Base-by-base conservation (phyloP, 2,113 vertebrate species). In the Gambusia holbrooki region DNA sequence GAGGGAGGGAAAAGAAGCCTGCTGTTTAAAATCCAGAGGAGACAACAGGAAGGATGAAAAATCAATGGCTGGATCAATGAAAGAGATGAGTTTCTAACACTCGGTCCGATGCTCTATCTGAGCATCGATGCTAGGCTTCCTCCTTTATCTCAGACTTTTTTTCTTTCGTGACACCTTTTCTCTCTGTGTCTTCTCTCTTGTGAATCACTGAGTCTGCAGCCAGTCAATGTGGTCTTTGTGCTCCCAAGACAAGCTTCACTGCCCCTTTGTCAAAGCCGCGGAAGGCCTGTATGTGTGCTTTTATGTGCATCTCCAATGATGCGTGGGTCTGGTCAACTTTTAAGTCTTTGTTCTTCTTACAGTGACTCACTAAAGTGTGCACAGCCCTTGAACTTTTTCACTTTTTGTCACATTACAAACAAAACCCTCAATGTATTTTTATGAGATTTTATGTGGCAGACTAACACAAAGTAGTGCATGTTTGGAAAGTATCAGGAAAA, bases 171-270 rank as follows among this genome's bases (percentile, higher is more conserved):
- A 73, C 62, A 67, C 71, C 75, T 68, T 82, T 77, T 84, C 54
- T 80, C 82, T 84, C 71, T 70, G 54, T 80, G 67, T 76, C 76
- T 74, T 61, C 79, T 89, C 71, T 85, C 87, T 88, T 77, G 86
- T 91, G 91, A 94, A 92, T 94, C 91, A 93, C 89, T 91, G 91
- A 93, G 93, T 94, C 92, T 93, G 92, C 92, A 92, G 90, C 87
- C 89, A 93, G 93, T 93, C 90, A 89, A 93, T 90, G 85, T 93
- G 88, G 89, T 92, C 90, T 94, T 94, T 94, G 93, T 93, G 87
- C 91, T 93, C 90, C 84, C 84, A 87, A 89, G 89, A 93, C 84
- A 93, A 92, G 90, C 92, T 92, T 81, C 91, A 89, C 85, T 92
- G 92, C 91, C 91, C 91, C 86, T 88, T 79, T 91, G 83, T 84